Evolutionary conservation across 2,797 vertebrate genomes (phyloP).

Genomic region (Ptychobarbus kaznakovi): DNA sequence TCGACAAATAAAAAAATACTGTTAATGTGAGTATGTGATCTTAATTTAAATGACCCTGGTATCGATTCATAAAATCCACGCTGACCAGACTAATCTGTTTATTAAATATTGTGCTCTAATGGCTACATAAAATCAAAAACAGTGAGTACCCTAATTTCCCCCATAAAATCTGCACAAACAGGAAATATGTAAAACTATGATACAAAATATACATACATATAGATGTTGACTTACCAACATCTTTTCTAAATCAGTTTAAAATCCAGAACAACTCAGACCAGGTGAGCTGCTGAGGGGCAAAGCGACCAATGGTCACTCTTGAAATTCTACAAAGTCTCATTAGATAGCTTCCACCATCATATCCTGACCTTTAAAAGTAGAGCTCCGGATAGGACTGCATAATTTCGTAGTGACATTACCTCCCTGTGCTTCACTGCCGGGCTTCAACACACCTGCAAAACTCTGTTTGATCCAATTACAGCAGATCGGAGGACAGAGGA

Average conservation of each 20-base stretch:
- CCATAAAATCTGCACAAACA: too few relatives aligned
- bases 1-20: too few relatives aligned
- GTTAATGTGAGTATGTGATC: too few relatives aligned
- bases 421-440: conserved; percentile 34
- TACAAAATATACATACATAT: background rate
- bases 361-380: conserved; percentile 22
- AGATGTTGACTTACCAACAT: background rate
- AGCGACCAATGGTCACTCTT: background rate
- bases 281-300: background rate
- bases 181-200: background rate
- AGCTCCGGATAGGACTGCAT: background rate
- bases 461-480: conserved; percentile 26
- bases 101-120: background rate
- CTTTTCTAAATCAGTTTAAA: background rate
- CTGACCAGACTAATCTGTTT: too few relatives aligned
- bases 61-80: background rate
- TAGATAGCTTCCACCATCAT: background rate
- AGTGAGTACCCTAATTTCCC: too few relatives aligned
- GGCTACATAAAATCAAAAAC: too few relatives aligned
- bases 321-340: conserved; percentile 1
- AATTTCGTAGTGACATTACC: conserved; percentile 36
- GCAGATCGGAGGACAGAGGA: background rate
- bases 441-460: conserved; percentile 29
- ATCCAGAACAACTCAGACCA: background rate
- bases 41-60: background rate